Conservation (phyloP, 2,888 invertebrate species). For the Harmothoe impar region DNA sequence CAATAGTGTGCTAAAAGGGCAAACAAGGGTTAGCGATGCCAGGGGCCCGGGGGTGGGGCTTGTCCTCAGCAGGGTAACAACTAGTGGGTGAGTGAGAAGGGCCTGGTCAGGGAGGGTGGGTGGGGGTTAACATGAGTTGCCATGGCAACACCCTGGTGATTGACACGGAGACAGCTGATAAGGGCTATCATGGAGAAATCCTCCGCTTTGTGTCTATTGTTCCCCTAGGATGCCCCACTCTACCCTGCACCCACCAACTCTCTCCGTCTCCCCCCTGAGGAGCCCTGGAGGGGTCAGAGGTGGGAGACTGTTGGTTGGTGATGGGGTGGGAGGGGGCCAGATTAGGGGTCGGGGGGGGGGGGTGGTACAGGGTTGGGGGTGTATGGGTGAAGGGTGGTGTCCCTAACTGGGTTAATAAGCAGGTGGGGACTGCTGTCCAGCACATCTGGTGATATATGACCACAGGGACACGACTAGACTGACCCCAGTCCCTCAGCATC, state of each 20-base stretch:
- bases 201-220: too few relatives aligned
- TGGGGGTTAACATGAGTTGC: slow-evolving; percentile 13
- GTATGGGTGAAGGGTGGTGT: not conserved
- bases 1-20: too few relatives aligned
- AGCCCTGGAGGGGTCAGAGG: not conserved
- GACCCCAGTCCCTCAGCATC: too few relatives aligned
- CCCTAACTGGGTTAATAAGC: slow-evolving; percentile 26
- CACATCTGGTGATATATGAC: not conserved
- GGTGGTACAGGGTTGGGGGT: not conserved
- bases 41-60: not conserved
- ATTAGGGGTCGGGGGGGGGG: not conserved
- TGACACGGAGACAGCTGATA: not conserved
- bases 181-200: slow-evolving; percentile 20
- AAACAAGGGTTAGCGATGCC: too few relatives aligned
- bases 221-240: not conserved
- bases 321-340: not conserved
- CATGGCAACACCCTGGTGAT: not conserved
- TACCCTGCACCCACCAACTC: not conserved
- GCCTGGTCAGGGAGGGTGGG: slow-evolving; percentile 4
- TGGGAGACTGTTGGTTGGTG: not conserved
- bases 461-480: not conserved
- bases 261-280: not conserved
- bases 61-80: not conserved
- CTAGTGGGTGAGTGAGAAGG: not conserved
- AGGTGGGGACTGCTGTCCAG: not conserved